Evolutionary conservation across 2,888 invertebrate species (phyloP), one percentile per base, ranked within the genome.

Genomic region (Calameuta filiformis): DNA sequence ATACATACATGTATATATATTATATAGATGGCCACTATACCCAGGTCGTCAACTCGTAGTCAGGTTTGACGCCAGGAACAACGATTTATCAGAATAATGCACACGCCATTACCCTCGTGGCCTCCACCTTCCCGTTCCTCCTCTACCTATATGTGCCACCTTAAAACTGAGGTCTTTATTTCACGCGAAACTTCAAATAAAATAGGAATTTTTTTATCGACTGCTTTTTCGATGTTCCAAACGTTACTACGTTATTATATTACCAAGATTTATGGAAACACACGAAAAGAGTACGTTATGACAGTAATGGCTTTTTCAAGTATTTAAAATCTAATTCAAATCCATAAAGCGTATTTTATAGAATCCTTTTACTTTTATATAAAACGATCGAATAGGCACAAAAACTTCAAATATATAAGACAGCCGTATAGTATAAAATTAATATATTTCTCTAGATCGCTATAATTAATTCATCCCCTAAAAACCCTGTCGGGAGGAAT

Each of bases 21-120:
- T 31, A 34, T 71, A 71, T 71, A 30, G 12, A 34, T 34, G 71
- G 71, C 12, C 15, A 77, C 74, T 78, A 77, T 75, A 71, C 56
- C 56, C 56, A 81, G 68, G 75, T 77, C 79, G 77, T 76, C 87
- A 88, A 83, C 85, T 82, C 82, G 82, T 82, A 88, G 88, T 88
- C 88, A 88, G 88, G 84, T 90, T 91, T 90, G 91, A 91, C 90
- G 89, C 85, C 86, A 83, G 76, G 87, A 82, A 82, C 84, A 81
- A 80, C 88, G 89, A 91, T 91, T 90, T 91, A 91, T 91, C 91
- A 89, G 90, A 90, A 91, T 91, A 91, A 91, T 86, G 86, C 87
- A 89, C 91, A 87, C 90, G 86, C 89, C 91, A 91, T 91, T 91
- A 91, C 89, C 89, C 83, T 85, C 83, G 77, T 76, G 77, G 87